Percentiles rank a stretch among this genome's conserved stretches.
phyloP scores from a whole-genome alignment of 2,797 vertebrate species.

The Characodon lateralis region DNA sequence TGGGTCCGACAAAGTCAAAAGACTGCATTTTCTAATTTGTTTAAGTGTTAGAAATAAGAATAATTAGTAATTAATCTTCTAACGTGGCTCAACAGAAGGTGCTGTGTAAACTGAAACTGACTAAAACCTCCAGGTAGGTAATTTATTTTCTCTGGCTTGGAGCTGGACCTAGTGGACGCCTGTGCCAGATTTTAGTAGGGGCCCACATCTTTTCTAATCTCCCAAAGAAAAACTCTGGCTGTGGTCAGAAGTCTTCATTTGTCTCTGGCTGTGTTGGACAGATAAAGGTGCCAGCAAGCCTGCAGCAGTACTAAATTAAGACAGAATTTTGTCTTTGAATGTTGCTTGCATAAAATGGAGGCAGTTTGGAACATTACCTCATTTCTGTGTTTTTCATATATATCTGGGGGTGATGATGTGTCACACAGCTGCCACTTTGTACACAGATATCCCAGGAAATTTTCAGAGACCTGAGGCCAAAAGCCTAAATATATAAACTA shows the following conservation, averaged over 20 bases:
- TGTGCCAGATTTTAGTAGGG: background rate
- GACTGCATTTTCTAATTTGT: background rate
- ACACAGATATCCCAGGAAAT: constrained; percentile 33
- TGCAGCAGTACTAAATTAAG: constrained; percentile 9
- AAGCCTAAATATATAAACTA: constrained; percentile 54
- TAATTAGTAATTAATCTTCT: background rate
- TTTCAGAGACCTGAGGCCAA: constrained; percentile 38
- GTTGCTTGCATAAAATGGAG: constrained; percentile 11
- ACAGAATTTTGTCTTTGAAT: constrained; percentile 5
- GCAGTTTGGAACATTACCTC: too few relatives aligned
- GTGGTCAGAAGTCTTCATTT: constrained; percentile 10
- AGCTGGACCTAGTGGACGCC: background rate
- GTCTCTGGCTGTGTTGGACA: constrained; percentile 8
- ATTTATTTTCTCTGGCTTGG: background rate
- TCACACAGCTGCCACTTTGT: constrained; percentile 28
- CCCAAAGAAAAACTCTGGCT: background rate
- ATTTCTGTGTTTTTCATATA: constrained; percentile 6
- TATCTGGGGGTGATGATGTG: constrained; percentile 26
- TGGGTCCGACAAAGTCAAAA: background rate
- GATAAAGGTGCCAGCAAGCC: constrained; percentile 8
- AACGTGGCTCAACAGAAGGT: background rate
- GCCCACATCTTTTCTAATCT: background rate
- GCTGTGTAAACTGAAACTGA: background rate
- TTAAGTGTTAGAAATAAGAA: background rate
- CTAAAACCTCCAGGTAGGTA: background rate